A percentile compares a stretch with the other conserved stretches of the same genome.
Conservation (phyloP, 1,140 invertebrate genomes). For the Bombus confusus region DNA sequence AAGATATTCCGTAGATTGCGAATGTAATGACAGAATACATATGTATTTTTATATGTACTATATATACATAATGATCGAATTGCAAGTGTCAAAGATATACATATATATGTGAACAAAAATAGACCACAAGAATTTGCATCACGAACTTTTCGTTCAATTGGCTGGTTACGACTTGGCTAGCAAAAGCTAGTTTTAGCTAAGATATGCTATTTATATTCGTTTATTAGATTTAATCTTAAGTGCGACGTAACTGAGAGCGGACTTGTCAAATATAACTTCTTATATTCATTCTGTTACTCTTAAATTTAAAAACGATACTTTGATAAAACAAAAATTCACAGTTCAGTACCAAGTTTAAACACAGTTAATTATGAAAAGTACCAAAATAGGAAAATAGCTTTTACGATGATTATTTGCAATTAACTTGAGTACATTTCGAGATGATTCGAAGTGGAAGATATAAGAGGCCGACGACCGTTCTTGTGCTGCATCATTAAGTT, state of each 20-base stretch:
- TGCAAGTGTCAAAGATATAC: neutral
- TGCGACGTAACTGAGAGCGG: slow-evolving; percentile 1
- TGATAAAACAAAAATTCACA: neutral
- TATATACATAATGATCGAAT: neutral
- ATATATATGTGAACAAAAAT: slow-evolving; percentile 9
- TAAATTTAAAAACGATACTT: neutral
- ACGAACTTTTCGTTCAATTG: neutral
- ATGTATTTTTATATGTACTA: neutral
- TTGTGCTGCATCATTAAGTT: slow-evolving; percentile 39
- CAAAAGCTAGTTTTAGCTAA: neutral
- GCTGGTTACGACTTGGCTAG: slow-evolving; percentile 7
- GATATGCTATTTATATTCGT: slow-evolving; percentile 39
- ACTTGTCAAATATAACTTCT: neutral
- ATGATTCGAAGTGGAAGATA: slow-evolving; percentile 43
- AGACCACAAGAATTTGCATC: slow-evolving; percentile 28
- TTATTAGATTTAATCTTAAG: slow-evolving; percentile 33
- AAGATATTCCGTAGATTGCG: neutral
- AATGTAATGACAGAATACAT: neutral
- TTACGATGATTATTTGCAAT: neutral
- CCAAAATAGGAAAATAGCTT: neutral
- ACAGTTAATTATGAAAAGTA: neutral
- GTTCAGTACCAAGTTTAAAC: neutral
- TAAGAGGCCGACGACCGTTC: slow-evolving; percentile 47
- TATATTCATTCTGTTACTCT: neutral
- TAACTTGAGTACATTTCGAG: neutral